Evolutionary conservation across 2,113 vertebrate genomes (phyloP), one percentile per base, ranked within the genome.

Genomic region (Dipodomys spectabilis): DNA sequence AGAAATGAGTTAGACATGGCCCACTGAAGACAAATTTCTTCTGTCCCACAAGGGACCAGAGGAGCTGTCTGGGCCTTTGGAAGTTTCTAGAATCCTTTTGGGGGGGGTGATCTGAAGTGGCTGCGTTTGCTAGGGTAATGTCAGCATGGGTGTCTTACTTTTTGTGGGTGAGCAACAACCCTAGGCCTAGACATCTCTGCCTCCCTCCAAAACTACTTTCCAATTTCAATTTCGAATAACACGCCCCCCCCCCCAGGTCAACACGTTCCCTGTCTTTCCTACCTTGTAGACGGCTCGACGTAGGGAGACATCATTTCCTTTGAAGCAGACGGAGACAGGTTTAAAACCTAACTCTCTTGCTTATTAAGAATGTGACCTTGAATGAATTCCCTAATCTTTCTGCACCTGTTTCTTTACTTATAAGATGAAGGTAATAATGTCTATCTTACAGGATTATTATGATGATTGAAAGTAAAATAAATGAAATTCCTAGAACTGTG

Each of bases 221-320:
- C 16, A n/a, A 67, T 73, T 95, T 81, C 19, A 91, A 19, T 74
- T 81, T 90, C 82, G 32, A 95, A 53, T 60, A 18, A 87, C 30
- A 69, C n/a, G n/a, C 30, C 18, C 74, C 39, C 39, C 39, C 3
- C 39, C 39, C 39, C 39, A 39, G 39, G 65, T 72, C 53, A 88
- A 11, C 9, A 75, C 2, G 53, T 67, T 60, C 10, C 2, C 28
- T 67, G 11, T 28, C 25, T 83, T 69, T 60, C 53, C 53, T 22
- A 68, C 7, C 60, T 92, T 57, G 64, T 64, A 74, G 45, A 68
- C 13, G 62, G 25, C 5, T 62, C 35, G 6, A 88, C 69, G 30
- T 25, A 68, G 3, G 22, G 44, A 15, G 74, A 69, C 49, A 49
- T 88, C 15, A 27, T 6, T 68, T 22, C 25, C 57, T 86, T 45